Percentiles rank a stretch among this genome's conserved stretches.
Evolutionary conservation across 2,113 vertebrate genomes (phyloP).

Genomic region (Varanus salvator): DNA sequence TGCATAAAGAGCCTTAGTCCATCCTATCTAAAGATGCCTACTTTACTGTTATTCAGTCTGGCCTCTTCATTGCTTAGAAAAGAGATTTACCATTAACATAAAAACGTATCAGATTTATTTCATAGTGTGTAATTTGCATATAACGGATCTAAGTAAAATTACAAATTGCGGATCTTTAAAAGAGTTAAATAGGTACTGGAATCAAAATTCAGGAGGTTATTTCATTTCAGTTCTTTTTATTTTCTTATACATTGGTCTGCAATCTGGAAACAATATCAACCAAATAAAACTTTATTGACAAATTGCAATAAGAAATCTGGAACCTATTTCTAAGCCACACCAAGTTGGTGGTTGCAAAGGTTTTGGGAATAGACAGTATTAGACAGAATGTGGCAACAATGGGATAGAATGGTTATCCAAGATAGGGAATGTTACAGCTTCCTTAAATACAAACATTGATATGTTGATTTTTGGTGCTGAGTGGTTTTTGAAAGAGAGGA

Average conservation of each 20-base stretch:
- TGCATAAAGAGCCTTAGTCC: neutral
- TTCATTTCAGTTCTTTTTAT: slow-evolving; percentile 48
- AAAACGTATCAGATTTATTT: slow-evolving; percentile 18
- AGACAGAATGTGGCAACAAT: neutral
- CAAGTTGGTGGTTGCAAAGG: slow-evolving; percentile 2
- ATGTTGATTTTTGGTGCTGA: neutral
- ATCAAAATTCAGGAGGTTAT: slow-evolving; percentile 49
- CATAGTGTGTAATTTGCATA: neutral
- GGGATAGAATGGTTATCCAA: neutral
- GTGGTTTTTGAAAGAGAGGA: too few relatives aligned
- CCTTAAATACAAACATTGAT: neutral
- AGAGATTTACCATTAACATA: slow-evolving; percentile 12
- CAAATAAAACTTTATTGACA: slow-evolving; percentile 47
- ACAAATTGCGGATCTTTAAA: slow-evolving; percentile 27
- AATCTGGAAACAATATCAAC: slow-evolving; percentile 37
- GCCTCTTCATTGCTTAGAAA: neutral
- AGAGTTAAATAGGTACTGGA: neutral
- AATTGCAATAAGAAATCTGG: slow-evolving; percentile 6
- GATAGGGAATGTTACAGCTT: neutral
- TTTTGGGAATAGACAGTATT: slow-evolving; percentile 10
- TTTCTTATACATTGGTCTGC: slow-evolving; percentile 20
- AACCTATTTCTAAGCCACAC: slow-evolving; percentile 4
- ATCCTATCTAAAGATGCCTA: neutral
- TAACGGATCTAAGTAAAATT: slow-evolving; percentile 13
- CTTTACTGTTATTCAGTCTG: slow-evolving; percentile 4